A percentile compares a stretch with the other conserved stretches of the same genome.
Conservation (phyloP, 2,888 invertebrate species). For the Melipona bicolor region DNA sequence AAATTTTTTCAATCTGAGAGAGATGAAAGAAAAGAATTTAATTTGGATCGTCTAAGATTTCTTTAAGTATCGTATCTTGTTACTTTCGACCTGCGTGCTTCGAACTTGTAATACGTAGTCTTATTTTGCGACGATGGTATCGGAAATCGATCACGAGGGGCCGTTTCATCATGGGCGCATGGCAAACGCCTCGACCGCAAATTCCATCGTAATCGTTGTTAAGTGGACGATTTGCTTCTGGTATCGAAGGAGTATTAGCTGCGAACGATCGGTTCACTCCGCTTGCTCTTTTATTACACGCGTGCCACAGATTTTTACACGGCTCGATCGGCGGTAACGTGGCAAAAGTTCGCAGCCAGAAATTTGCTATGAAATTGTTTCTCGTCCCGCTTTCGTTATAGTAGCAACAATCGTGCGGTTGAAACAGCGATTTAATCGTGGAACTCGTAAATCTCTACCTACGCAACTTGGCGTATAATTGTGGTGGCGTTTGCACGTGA, state of each 20-base stretch:
- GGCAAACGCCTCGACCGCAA: conserved; percentile 61
- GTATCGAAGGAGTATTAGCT: conserved; percentile 58
- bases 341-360: neutral
- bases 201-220: conserved; percentile 61
- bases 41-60: neutral
- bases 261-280: conserved; percentile 33
- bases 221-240: conserved; percentile 52
- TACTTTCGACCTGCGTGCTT: neutral
- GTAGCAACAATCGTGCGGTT: neutral
- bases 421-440: conserved; percentile 9
- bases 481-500: neutral
- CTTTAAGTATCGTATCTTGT: neutral
- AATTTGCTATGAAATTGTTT: neutral
- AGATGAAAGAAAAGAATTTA: neutral
- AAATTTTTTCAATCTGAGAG: neutral
- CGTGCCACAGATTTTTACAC: conserved; percentile 31
- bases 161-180: conserved; percentile 21
- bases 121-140: conserved; percentile 9
- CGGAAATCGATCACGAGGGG: conserved; percentile 37
- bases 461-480: neutral
- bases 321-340: neutral
- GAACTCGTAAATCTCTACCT: neutral
- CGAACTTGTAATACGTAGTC: neutral
- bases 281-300: conserved; percentile 47
- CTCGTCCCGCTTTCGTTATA: conserved; percentile 1